Percentiles rank a stretch among this genome's conserved stretches.
Evolutionary conservation across 2,113 vertebrate genomes (phyloP).

Genomic region (Zapornia atra): DNA sequence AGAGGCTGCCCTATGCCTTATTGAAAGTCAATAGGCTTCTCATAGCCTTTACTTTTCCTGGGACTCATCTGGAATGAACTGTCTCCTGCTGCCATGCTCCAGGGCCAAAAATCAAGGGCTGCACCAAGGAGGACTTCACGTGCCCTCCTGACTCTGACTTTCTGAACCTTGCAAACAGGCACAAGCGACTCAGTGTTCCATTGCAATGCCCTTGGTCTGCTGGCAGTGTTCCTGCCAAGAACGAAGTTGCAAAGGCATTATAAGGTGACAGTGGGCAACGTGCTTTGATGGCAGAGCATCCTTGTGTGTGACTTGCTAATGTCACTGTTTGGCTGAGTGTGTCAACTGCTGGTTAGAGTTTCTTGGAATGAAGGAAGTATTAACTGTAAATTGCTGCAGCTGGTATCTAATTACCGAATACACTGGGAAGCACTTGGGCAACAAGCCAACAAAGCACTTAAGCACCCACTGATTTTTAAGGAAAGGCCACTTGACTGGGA

Average conservation of each 20-base stretch:
- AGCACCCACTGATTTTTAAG: conserved; percentile 49
- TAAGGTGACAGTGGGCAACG: background rate
- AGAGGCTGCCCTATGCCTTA: background rate
- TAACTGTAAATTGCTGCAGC: conserved; percentile 47
- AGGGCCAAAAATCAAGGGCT: background rate
- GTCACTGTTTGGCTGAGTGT: background rate
- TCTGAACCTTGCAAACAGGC: background rate
- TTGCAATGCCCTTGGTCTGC: background rate
- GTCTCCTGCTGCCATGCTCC: background rate
- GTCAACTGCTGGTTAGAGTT: conserved; percentile 9
- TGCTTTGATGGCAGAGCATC: background rate
- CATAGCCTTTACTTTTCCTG: background rate
- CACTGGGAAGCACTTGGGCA: conserved; percentile 8
- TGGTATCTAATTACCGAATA: conserved; percentile 38
- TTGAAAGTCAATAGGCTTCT: background rate
- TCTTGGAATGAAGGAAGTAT: conserved; percentile 57
- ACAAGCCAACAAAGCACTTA: conserved; percentile 58
- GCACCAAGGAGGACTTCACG: background rate
- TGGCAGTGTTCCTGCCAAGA: background rate
- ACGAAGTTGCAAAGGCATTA: accelerated
- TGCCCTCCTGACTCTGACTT: background rate
- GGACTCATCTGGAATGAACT: background rate
- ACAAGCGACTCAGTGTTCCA: background rate
- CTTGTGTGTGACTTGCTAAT: background rate
- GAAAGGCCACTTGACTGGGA: conserved; percentile 11